Conservation (phyloP, 2,113 vertebrate species). For the Entosphenus tridentatus region DNA sequence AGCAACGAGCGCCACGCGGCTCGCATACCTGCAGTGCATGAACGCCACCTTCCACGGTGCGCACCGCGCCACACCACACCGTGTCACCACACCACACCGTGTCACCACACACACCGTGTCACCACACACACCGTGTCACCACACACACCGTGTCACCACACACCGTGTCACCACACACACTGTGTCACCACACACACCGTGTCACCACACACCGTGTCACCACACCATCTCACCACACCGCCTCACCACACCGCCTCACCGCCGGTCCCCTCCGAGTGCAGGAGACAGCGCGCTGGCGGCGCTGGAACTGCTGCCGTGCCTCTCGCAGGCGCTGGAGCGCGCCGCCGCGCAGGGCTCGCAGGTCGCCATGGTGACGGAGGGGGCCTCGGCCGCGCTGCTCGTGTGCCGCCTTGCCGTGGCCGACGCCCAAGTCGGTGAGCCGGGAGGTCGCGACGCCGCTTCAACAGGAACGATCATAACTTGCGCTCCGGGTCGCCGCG, state of each 20-base stretch:
- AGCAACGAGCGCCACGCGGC: constrained; percentile 59
- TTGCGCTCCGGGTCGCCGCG: too few species aligned
- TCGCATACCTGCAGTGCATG: constrained; percentile 76
- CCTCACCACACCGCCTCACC: background rate
- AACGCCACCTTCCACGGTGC: constrained; percentile 67
- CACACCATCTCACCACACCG: background rate
- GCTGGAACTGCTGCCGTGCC: constrained; percentile 38
- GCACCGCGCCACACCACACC: constrained; percentile 6
- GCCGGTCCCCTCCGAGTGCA: constrained; percentile 14
- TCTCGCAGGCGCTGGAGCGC: constrained; percentile 69
- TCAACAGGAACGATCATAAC: too few species aligned
- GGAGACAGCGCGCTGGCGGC: constrained; percentile 59
- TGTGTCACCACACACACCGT: background rate
- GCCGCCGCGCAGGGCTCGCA: constrained; percentile 62
- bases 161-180: too few species aligned
- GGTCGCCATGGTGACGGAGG: constrained; percentile 49
- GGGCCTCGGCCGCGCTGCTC: constrained; percentile 51
- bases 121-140: too few species aligned
- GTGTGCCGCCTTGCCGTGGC: constrained; percentile 48
- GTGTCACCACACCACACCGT: too few species aligned
- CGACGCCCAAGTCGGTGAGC: constrained; percentile 51
- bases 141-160: background rate
- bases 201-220: background rate
- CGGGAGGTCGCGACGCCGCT: background rate
- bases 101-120: too few species aligned